Evolutionary conservation across 2,113 vertebrate genomes (phyloP).

Genomic region (Hystrix brachyura): DNA sequence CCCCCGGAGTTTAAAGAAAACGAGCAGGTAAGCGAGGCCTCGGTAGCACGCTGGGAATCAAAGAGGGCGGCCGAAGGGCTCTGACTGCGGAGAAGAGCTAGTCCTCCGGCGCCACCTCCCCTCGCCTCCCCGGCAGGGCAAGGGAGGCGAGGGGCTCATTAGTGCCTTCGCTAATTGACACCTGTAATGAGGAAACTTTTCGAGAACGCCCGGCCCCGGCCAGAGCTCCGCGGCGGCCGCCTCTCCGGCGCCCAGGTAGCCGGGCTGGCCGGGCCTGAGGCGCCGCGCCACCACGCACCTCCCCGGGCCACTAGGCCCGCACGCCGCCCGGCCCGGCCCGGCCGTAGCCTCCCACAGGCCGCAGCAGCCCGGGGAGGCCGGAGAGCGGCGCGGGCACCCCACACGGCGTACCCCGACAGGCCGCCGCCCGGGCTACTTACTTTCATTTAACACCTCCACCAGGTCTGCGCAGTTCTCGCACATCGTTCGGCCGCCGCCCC

Average conservation of each 20-base stretch:
- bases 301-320: constrained; percentile 74
- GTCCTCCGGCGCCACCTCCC: constrained; percentile 59
- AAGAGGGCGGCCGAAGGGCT: constrained; percentile 31
- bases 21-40: constrained; percentile 79
- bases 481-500: constrained; percentile 96
- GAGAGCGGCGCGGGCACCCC: constrained; percentile 61
- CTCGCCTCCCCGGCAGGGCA: constrained; percentile 7
- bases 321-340: constrained; percentile 46
- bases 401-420: constrained; percentile 31
- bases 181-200: constrained; percentile 85
- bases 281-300: constrained; percentile 74
- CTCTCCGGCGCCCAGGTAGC: constrained; percentile 71
- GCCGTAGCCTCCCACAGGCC: constrained; percentile 62
- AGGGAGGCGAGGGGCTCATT: constrained; percentile 32
- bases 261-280: constrained; percentile 65
- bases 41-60: constrained; percentile 45
- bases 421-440: constrained; percentile 91
- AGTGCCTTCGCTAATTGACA: constrained; percentile 79
- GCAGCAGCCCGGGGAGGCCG: not conserved
- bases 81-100: not conserved
- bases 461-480: constrained; percentile 99
- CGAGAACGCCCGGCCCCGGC: constrained; percentile 18
- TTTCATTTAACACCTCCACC: constrained; percentile 99
- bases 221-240: constrained; percentile 15
- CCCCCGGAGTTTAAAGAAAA: constrained; percentile 69